These are phyloP conservation scores for Protosalanx chinensis DNA, from an alignment of 2,797 vertebrate genomes.

Conservation along the genomic window DNA sequence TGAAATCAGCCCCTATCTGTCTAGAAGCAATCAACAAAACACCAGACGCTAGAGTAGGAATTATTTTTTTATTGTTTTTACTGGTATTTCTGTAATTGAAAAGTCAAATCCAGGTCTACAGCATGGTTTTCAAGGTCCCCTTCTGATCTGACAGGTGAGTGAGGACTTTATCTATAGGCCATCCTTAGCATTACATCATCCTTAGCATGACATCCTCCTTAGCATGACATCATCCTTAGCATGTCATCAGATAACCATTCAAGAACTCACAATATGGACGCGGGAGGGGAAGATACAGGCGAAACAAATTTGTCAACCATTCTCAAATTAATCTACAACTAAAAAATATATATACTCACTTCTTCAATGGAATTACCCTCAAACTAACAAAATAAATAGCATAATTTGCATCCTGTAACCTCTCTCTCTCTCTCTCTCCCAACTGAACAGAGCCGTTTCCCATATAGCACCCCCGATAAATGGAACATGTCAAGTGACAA, in stretches of 20 bases:
- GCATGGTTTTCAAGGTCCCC: conserved; percentile 57
- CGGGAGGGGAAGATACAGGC: conserved; percentile 21
- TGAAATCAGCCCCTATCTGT: neutral
- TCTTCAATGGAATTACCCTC: conserved; percentile 50
- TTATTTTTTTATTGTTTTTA: conserved; percentile 66
- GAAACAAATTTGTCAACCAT: conserved; percentile 21
- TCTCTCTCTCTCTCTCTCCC: conserved; percentile 7
- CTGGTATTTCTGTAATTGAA: conserved; percentile 56
- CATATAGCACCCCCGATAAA: neutral
- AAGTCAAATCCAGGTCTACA: conserved; percentile 69
- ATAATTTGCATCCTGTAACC: conserved; percentile 20
- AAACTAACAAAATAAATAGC: conserved; percentile 45
- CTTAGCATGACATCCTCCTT: too few relatives aligned
- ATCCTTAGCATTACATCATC: neutral
- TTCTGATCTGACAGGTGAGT: conserved; percentile 47
- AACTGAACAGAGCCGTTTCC: conserved; percentile 9
- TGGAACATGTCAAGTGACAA: neutral
- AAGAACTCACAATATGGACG: conserved; percentile 36
- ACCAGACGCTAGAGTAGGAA: conserved; percentile 30
- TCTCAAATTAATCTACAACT: conserved; percentile 57
- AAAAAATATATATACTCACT: conserved; percentile 55
- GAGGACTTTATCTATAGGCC: conserved; percentile 41
- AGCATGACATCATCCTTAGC: conserved; percentile 11
- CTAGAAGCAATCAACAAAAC: conserved; percentile 9
- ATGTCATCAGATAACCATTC: conserved; percentile 52